A percentile compares a stretch with the other conserved stretches of the same genome.
Evolutionary conservation across 2,797 vertebrate species (phyloP).

Genomic region (Lemur catta): DNA sequence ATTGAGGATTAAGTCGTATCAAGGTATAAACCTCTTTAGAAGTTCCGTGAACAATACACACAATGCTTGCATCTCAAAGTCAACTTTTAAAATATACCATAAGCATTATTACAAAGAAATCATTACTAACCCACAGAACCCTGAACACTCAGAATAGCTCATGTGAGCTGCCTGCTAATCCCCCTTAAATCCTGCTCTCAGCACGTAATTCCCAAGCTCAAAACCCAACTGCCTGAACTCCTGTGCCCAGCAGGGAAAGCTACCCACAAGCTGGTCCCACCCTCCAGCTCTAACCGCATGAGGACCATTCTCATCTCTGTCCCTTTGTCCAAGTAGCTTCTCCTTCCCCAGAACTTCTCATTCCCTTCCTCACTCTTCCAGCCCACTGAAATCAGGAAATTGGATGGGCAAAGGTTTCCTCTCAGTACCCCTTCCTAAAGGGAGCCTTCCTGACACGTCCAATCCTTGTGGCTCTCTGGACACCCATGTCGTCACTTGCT

Average conservation of each 20-base stretch:
- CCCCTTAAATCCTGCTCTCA: not conserved
- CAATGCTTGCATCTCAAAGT: not conserved
- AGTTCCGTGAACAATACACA: not conserved
- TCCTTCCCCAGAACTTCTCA: not conserved
- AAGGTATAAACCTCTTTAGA: constrained; percentile 9
- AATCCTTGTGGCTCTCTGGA: not conserved
- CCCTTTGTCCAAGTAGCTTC: not conserved
- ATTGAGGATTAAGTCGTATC: not conserved
- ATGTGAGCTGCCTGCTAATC: not conserved
- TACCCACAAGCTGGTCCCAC: not conserved
- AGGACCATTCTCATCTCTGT: not conserved
- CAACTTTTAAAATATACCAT: not conserved
- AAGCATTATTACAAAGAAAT: constrained; percentile 19
- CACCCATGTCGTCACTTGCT: not conserved
- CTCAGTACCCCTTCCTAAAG: not conserved
- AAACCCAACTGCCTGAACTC: not conserved
- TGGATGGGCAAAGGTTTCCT: not conserved
- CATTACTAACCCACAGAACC: constrained; percentile 2
- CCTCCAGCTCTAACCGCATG: not conserved
- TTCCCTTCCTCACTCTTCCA: not conserved
- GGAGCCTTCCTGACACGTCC: not conserved
- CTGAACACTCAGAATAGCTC: not conserved
- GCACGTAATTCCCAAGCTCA: not conserved
- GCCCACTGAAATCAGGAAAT: not conserved
- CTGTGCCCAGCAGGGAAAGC: not conserved